Conservation (phyloP, 2,797 vertebrate species). For the Notolepis coatsorum region DNA sequence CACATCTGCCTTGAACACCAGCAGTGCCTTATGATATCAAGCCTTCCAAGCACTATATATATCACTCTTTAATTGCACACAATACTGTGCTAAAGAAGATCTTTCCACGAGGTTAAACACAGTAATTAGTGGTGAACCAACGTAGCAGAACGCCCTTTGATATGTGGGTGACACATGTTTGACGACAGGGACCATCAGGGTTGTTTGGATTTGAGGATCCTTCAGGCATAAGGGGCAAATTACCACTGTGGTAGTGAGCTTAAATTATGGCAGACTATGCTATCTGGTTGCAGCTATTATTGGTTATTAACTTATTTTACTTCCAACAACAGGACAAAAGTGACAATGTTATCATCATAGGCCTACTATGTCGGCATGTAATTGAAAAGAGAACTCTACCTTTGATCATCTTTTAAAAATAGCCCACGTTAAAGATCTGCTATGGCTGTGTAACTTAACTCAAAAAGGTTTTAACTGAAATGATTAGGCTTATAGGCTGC, state of each 20-base stretch:
- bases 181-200: conserved; percentile 33
- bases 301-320: not conserved
- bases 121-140: conserved; percentile 72
- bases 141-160: conserved; percentile 43
- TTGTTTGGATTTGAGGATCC: conserved; percentile 32
- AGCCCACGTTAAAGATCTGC: not conserved
- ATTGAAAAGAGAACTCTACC: not conserved
- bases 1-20: conserved; percentile 29
- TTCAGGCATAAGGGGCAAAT: conserved; percentile 39
- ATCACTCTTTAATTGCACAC: conserved; percentile 61
- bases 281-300: not conserved
- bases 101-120: conserved; percentile 29
- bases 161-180: conserved; percentile 39
- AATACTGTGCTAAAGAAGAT: conserved; percentile 30
- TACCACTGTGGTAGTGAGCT: conserved; percentile 27
- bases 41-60: conserved; percentile 62
- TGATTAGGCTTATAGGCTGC: not conserved
- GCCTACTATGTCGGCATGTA: not conserved
- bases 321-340: conserved; percentile 8
- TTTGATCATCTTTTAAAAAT: not conserved
- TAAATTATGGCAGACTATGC: conserved; percentile 36
- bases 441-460: not conserved
- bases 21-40: conserved; percentile 51
- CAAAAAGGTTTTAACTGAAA: not conserved
- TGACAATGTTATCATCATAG: not conserved